Percentiles rank a stretch among this genome's conserved stretches.
These are phyloP conservation scores for Bos indicus DNA, from an alignment of 2,113 vertebrate species.

Conservation along the genomic window DNA sequence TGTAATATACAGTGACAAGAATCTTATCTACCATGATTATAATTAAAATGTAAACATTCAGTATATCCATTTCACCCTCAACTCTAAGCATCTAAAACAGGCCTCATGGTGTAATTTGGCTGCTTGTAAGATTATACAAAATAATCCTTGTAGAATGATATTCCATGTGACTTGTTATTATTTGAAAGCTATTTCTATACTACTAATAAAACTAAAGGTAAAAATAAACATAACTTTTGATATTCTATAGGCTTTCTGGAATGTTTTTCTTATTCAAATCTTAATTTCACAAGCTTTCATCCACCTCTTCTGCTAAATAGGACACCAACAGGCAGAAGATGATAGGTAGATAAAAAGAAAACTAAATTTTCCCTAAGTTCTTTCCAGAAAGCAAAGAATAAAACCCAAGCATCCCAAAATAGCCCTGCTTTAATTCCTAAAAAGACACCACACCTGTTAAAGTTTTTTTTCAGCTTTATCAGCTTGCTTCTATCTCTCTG, in stretches of 20 bases:
- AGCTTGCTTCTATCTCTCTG: neutral
- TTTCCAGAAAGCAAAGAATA: neutral
- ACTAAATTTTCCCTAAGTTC: neutral
- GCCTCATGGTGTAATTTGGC: neutral
- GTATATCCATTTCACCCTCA: constrained; percentile 45
- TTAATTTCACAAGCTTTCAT: neutral
- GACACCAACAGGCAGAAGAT: neutral
- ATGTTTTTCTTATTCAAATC: neutral
- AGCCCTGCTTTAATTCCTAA: neutral
- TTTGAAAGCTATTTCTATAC: neutral
- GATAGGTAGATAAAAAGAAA: neutral
- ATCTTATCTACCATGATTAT: constrained; percentile 63
- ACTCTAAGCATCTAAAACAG: constrained; percentile 48
- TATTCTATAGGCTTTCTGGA: neutral
- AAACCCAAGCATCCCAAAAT: neutral
- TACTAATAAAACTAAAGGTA: neutral
- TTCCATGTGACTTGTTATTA: neutral
- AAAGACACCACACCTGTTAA: neutral
- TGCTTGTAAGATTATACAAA: neutral
- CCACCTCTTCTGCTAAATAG: neutral
- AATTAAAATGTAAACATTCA: constrained; percentile 74
- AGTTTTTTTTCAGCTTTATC: neutral
- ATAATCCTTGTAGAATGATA: neutral
- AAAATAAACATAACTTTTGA: neutral
- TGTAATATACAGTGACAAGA: constrained; percentile 61